Percentiles rank a stretch among this genome's conserved stretches.
Evolutionary conservation across 2,113 vertebrate genomes (phyloP).

Genomic region (Arenaria interpres): DNA sequence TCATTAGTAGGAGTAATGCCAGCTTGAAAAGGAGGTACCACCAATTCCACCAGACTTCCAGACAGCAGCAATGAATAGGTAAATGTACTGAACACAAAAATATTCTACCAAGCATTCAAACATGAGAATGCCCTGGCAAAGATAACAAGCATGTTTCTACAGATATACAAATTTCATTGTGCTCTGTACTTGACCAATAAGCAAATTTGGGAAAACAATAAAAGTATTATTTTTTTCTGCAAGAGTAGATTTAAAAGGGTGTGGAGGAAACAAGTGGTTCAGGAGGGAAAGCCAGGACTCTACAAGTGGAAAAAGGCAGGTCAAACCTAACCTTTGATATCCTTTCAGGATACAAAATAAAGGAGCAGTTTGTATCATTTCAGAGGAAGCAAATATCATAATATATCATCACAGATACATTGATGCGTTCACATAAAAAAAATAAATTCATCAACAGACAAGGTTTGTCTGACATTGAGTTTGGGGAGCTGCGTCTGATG

Average conservation of each 20-base stretch:
- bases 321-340: background rate
- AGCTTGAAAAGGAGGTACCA: background rate
- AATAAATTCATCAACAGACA: conserved; percentile 53
- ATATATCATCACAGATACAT: conserved; percentile 35
- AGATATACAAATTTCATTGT: background rate
- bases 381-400: conserved; percentile 55
- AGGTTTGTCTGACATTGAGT: conserved; percentile 60
- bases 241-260: background rate
- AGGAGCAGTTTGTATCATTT: conserved; percentile 45
- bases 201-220: background rate
- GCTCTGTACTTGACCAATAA: background rate
- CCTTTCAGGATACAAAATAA: conserved; percentile 4
- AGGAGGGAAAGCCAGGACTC: background rate
- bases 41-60: background rate
- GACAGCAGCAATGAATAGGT: background rate
- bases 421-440: conserved; percentile 58
- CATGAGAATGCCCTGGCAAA: background rate
- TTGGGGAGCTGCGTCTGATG: conserved; percentile 19
- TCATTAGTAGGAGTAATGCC: background rate
- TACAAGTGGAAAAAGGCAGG: background rate
- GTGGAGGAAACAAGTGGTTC: background rate
- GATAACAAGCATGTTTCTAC: background rate
- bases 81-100: background rate
- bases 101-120: background rate
- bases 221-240: background rate